phyloP scores from a whole-genome alignment of 2,888 invertebrate genomes.

The Heteromurus nitidus region DNA sequence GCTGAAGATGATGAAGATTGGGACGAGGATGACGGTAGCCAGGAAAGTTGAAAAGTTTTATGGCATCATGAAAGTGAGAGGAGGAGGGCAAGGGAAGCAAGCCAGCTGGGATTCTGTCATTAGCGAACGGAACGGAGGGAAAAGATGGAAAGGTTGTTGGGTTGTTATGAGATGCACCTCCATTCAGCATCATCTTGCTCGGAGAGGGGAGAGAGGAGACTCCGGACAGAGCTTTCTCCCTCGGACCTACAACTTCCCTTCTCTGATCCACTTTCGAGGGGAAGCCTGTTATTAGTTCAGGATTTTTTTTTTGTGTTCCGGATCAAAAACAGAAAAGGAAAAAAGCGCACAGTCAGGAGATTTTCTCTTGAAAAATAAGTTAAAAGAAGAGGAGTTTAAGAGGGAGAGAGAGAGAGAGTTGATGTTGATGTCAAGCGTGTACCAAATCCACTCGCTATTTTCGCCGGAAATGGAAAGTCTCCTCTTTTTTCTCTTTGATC shows the following conservation, averaged over 20 bases:
- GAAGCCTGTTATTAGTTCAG: too few species aligned
- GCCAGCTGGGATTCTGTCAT: slow-evolving; percentile 34
- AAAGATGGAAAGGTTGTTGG: not conserved
- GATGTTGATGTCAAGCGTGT: too few species aligned
- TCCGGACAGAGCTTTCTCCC: slow-evolving; percentile 38
- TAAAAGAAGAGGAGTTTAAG: too few species aligned
- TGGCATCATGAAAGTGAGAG: slow-evolving; percentile 51
- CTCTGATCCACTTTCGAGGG: too few species aligned
- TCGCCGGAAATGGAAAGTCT: too few species aligned
- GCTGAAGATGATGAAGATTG: slow-evolving; percentile 9
- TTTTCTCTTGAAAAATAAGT: too few species aligned
- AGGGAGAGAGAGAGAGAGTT: too few species aligned
- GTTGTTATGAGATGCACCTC: not conserved
- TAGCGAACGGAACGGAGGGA: slow-evolving; percentile 6
- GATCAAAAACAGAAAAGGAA: too few species aligned
- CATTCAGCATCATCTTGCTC: not conserved
- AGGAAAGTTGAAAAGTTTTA: slow-evolving; percentile 53
- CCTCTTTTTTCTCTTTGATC: slow-evolving; percentile 5
- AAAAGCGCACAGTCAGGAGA: too few species aligned
- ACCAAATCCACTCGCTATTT: too few species aligned
- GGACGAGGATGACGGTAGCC: slow-evolving; percentile 23
- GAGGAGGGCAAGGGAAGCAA: slow-evolving; percentile 26
- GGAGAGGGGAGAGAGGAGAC: not conserved
- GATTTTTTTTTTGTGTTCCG: too few species aligned
- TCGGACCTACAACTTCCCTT: slow-evolving; percentile 30